Evolutionary conservation across 2,888 invertebrate species (phyloP), one percentile per base, ranked within the genome.

Genomic region (Synanthedon formicaeformis): DNA sequence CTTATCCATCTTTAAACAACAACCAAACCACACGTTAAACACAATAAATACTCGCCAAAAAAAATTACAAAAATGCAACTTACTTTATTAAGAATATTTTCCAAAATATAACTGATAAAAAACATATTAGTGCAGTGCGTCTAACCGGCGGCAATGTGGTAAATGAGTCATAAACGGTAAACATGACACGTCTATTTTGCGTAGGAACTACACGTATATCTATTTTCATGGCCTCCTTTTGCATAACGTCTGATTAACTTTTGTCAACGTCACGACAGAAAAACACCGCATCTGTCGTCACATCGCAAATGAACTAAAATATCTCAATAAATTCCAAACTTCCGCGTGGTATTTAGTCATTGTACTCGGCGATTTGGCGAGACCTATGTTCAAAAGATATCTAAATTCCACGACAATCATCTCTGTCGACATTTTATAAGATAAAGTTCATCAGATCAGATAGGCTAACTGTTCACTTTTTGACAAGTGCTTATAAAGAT

Each of bases 261-360:
- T 58, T 59, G 51, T 53, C 55, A 61, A 60, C 69, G 70, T 71
- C 71, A 71, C 64, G 52, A 62, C 58, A 60, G 54, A 59, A 63
- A 61, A 62, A 66, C 66, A 65, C 23, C 49, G 14, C 23, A 18
- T 60, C 60, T 61, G 64, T 63, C 62, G 61, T 60, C 60, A 60
- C 56, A 12, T 51, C 16, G 41, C 41, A 16, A 51, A 51, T 34
- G 27, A 57, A 16, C 56, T 41, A 75, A 75, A 76, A 78, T 72
- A 77, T 66, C 57, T 61, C 58, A 65, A 73, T 74, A 75, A 71
- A 71, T 72, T 73, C 71, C 73, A 63, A 63, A 66, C 65, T 72
- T 71, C 73, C 74, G 67, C 57, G 50, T 57, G 49, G 6, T 45
- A 13, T 12, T n/a, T 13, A 45, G 13, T 45, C 45, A 45, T n/a